These are phyloP conservation scores for Caenorhabditis latens DNA, from an alignment of 1,140 invertebrate species.

Conservation along the genomic window DNA sequence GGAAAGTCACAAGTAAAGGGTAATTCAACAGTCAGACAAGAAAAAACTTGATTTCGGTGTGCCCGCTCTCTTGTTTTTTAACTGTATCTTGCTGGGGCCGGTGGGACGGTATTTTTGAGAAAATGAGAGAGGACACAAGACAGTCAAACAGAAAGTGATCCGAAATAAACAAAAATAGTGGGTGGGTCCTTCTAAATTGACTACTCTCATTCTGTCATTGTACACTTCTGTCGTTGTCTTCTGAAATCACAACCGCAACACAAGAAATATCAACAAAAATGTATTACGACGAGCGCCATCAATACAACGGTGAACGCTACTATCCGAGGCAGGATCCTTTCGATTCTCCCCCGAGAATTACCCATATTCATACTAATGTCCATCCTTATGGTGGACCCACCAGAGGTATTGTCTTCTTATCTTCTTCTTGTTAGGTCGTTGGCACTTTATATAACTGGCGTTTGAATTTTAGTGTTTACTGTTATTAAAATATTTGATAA, in stretches of 20 bases:
- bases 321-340: slow-evolving; percentile 39
- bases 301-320: background rate
- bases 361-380: slow-evolving; percentile 28
- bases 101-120: slow-evolving; percentile 27
- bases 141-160: slow-evolving; percentile 45
- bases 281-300: slow-evolving; percentile 36
- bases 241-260: background rate
- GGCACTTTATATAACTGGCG: too few species aligned
- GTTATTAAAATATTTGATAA: background rate
- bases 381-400: slow-evolving; percentile 19
- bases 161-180: slow-evolving; percentile 51
- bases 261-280: background rate
- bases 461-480: background rate
- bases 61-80: slow-evolving; percentile 15
- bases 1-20: slow-evolving; percentile 46
- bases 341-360: slow-evolving; percentile 25
- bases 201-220: background rate
- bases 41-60: slow-evolving; percentile 42
- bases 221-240: background rate
- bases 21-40: slow-evolving; percentile 48
- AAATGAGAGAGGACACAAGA: slow-evolving; percentile 1
- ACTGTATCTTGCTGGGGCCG: background rate
- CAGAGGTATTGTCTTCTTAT: background rate
- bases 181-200: slow-evolving; percentile 19
- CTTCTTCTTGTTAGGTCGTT: too few species aligned